These are phyloP conservation scores for Plebejus argus DNA, from an alignment of 2,888 invertebrate genomes.

Conservation along the genomic window DNA sequence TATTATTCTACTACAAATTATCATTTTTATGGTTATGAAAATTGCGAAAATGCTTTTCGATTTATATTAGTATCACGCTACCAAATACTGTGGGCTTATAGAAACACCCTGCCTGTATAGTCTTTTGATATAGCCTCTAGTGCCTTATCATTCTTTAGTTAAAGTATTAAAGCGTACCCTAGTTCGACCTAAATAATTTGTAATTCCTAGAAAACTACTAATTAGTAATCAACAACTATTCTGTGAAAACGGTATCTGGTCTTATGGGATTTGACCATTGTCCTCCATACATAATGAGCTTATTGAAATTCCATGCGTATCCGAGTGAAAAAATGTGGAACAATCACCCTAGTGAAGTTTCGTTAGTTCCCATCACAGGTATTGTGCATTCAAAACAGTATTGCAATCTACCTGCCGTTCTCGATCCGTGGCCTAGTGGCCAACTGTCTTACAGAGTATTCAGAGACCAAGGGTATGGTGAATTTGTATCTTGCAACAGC, in stretches of 20 bases:
- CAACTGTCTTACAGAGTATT: neutral
- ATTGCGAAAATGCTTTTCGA: neutral
- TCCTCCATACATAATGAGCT: neutral
- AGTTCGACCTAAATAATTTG: neutral
- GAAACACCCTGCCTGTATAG: neutral
- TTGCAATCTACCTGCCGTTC: neutral
- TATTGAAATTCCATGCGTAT: conserved; percentile 23
- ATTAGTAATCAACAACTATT: conserved; percentile 16
- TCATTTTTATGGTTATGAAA: neutral
- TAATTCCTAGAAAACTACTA: neutral
- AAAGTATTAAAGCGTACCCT: neutral
- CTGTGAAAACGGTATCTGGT: conserved; percentile 17
- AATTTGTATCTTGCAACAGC: too few species aligned
- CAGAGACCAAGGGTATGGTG: too few species aligned
- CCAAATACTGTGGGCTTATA: neutral
- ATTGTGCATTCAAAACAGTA: neutral
- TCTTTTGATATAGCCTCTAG: neutral
- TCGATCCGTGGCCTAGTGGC: neutral
- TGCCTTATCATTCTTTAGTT: too few species aligned
- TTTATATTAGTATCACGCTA: neutral
- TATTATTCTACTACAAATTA: neutral
- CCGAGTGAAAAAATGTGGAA: conserved; percentile 11
- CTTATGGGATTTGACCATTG: conserved; percentile 28
- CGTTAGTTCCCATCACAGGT: conserved; percentile 11
- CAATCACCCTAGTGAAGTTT: neutral